phyloP scores from a whole-genome alignment of 1,140 invertebrate genomes.

The Lutraria rhynchaena region DNA sequence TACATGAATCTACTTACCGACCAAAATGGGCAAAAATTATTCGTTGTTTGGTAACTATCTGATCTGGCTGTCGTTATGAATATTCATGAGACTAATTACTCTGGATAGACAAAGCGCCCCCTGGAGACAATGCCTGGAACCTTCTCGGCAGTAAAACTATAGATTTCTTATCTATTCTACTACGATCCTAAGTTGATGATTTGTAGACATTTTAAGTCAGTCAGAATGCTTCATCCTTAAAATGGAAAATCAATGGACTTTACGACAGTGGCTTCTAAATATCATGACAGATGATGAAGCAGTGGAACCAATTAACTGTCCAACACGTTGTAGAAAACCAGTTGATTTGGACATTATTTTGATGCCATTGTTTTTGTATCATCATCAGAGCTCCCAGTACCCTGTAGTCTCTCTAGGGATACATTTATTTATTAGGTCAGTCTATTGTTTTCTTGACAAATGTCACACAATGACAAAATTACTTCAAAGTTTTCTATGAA shows the following conservation, averaged over 20 bases:
- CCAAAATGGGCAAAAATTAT: no score
- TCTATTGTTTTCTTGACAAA: no score
- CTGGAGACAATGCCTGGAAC: constrained; percentile 18
- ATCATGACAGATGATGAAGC: constrained; percentile 23
- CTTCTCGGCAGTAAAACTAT: constrained; percentile 15
- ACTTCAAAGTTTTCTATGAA: no score
- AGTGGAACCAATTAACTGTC: constrained; percentile 7
- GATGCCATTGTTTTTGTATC: neutral
- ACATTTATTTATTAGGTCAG: no score
- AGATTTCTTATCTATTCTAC: constrained; percentile 34
- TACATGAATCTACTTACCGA: no score
- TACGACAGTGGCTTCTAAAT: neutral
- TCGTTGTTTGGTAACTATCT: neutral
- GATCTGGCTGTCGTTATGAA: constrained; percentile 1
- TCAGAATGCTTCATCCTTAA: constrained; percentile 20
- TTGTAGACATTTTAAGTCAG: constrained; percentile 32
- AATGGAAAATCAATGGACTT: constrained; percentile 38
- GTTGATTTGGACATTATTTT: constrained; percentile 2
- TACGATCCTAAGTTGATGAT: constrained; percentile 3
- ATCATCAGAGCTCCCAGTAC: no score
- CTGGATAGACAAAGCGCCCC: constrained; percentile 28
- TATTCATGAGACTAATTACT: constrained; percentile 54
- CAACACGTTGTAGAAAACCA: neutral
- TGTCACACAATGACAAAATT: no score
- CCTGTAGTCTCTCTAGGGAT: no score